Percentiles rank a stretch among this genome's conserved stretches.
These are phyloP conservation scores for Cyphomyrus discorhynchus DNA, from an alignment of 2,113 vertebrate species.

Conservation along the genomic window DNA sequence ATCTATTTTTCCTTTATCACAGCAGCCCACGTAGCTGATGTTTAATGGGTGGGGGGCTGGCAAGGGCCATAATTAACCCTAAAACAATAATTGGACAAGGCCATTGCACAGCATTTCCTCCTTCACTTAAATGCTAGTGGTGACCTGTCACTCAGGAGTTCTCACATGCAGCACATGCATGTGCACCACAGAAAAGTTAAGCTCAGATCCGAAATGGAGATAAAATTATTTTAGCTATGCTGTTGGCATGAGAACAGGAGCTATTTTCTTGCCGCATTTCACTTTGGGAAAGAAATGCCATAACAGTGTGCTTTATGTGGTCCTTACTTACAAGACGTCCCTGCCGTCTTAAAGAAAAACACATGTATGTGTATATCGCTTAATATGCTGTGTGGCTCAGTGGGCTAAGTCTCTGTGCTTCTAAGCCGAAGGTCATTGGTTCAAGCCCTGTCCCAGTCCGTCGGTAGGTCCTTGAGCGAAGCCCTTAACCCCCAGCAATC, in stretches of 20 bases:
- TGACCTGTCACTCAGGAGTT: not conserved
- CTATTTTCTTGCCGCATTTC: not conserved
- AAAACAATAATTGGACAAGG: slow-evolving; percentile 13
- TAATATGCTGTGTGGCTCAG: not conserved
- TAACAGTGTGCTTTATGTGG: not conserved
- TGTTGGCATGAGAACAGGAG: not conserved
- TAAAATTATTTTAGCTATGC: not conserved
- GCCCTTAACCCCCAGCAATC: no score
- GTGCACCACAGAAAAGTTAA: not conserved
- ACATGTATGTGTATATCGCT: not conserved
- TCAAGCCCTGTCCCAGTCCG: no score
- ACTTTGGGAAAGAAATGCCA: not conserved
- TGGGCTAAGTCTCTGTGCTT: no score
- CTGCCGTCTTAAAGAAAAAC: not conserved
- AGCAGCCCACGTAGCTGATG: slow-evolving; percentile 22
- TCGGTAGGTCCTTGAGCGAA: no score
- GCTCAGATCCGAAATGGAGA: not conserved
- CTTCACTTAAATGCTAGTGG: not conserved
- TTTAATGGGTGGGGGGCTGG: slow-evolving; percentile 22
- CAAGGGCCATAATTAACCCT: slow-evolving; percentile 28
- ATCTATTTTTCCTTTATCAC: slow-evolving; percentile 34
- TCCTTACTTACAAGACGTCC: not conserved
- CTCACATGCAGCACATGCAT: not conserved
- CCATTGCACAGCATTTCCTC: not conserved
- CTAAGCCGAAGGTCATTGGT: no score